phyloP scores from a whole-genome alignment of 2,113 vertebrate genomes.

The Todiramphus saurophagus region DNA sequence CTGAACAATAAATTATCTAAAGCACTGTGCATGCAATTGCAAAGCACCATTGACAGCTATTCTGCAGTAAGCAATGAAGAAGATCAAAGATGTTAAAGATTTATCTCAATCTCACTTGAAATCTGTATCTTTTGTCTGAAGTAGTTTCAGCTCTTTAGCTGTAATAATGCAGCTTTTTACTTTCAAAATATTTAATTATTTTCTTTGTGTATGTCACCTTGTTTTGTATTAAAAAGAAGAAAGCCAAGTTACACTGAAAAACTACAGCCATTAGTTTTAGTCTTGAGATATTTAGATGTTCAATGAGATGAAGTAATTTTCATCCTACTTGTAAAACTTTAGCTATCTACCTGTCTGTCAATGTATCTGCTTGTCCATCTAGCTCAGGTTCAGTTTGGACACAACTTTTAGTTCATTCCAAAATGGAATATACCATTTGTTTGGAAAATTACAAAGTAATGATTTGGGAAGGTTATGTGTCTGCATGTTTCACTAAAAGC shows the following conservation, averaged over 20 bases:
- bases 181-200: not conserved
- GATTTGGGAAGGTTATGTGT: not conserved
- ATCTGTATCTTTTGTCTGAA: not conserved
- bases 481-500: not conserved
- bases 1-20: not conserved
- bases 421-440: not conserved
- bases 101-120: conserved; percentile 3
- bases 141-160: not conserved
- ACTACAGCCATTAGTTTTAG: not conserved
- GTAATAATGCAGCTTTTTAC: not conserved
- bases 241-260: not conserved
- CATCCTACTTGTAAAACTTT: not conserved
- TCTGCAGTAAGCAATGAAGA: not conserved
- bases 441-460: not conserved
- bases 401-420: not conserved
- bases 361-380: not conserved
- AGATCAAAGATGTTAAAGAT: not conserved
- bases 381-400: not conserved
- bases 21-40: not conserved
- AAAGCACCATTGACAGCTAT: not conserved
- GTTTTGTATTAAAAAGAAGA: not conserved
- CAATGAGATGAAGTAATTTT: not conserved
- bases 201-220: not conserved
- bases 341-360: not conserved
- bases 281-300: not conserved